A percentile compares a stretch with the other conserved stretches of the same genome.
Conservation (phyloP, 1,140 invertebrate genomes). For the Delia radicum region DNA sequence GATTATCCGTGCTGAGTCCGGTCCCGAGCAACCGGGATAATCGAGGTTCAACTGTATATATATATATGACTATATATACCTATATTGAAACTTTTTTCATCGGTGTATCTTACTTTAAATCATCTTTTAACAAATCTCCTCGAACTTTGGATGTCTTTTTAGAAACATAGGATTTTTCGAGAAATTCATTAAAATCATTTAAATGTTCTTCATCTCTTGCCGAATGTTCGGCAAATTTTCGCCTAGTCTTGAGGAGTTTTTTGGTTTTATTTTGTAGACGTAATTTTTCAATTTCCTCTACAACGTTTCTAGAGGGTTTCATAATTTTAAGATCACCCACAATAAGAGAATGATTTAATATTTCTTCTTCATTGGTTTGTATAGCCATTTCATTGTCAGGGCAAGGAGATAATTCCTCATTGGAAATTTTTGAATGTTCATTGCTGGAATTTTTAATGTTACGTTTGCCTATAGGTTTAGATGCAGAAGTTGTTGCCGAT, state of each 20-base stretch:
- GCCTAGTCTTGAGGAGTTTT: conserved; percentile 25
- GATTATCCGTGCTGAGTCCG: no score
- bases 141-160: conserved; percentile 34
- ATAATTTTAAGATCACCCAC: conserved; percentile 39
- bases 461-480: no score
- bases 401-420: no score
- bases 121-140: background rate
- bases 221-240: conserved; percentile 39
- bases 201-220: conserved; percentile 41
- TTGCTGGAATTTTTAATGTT: no score
- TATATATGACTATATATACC: background rate
- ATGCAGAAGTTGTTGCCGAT: no score
- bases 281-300: conserved; percentile 24
- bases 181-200: conserved; percentile 43
- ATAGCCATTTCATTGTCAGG: conserved; percentile 34
- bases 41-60: no score
- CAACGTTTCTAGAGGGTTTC: conserved; percentile 33
- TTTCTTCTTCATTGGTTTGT: conserved; percentile 48
- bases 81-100: background rate
- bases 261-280: conserved; percentile 12
- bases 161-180: conserved; percentile 39
- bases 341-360: conserved; percentile 38
- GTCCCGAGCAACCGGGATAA: no score
- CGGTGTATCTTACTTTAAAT: conserved; percentile 26
- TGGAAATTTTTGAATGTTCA: no score